Evolutionary conservation across 1,140 invertebrate species (phyloP), one percentile per base, ranked within the genome.

Genomic region (Paracyclopina nana): DNA sequence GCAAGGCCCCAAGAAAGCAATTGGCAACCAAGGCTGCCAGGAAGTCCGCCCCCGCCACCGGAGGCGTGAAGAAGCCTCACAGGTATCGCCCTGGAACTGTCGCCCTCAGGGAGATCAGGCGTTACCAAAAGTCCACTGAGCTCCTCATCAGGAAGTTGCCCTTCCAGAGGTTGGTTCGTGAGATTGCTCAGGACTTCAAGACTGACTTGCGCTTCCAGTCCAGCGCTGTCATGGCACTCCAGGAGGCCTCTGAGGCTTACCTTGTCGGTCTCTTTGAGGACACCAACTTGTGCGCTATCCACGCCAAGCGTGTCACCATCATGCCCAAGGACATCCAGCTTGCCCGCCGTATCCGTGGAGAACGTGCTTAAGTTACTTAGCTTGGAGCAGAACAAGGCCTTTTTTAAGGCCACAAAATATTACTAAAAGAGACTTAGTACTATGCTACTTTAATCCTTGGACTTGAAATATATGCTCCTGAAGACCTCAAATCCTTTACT

Each of bases 311-410:
- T 60, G 85, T 92, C 29, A 91, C 86, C 55, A 91, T 92, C 61
- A 91, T 91, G 85, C 85, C 86, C 48, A 91, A 90, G 69, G 86
- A 91, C 62, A 92, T 94, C 60, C 87, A 92, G 63, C 67, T 86
- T 55, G 83, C 82, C 41, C 72, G 82, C 63, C 77, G 83, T 70
- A 82, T 84, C 62, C 76, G 79, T 60, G 79, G 80, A 38, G 80
- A 84, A 68, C 73, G 80, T 56, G 67, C 67, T 56, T 70, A 67
- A 64, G 8, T n/a, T n/a, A n/a, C n/a, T n/a, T n/a, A n/a, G n/a
- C n/a, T n/a, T n/a, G n/a, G n/a, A n/a, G n/a, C n/a, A n/a, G n/a
- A n/a, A n/a, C n/a, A n/a, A n/a, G n/a, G n/a, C n/a, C n/a, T n/a
- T n/a, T n/a, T n/a, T n/a, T n/a, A n/a, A n/a, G n/a, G n/a, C n/a